Percentiles rank a stretch among this genome's conserved stretches.
Conservation (phyloP, 2,113 vertebrate species). For the Hucho hucho region DNA sequence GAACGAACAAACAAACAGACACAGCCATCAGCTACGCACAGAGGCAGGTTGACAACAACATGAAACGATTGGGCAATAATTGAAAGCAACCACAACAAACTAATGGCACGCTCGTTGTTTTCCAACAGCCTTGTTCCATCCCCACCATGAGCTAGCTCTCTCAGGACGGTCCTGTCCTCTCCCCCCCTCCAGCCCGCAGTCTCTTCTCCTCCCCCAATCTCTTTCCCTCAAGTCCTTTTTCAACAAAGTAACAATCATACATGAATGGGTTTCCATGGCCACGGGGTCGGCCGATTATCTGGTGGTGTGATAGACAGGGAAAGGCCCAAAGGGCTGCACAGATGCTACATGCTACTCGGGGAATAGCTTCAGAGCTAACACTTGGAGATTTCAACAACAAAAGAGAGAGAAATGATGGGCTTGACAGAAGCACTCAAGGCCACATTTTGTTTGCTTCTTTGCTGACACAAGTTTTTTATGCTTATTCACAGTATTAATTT, state of each 20-base stretch:
- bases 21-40: not conserved
- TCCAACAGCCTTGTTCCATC: conserved; percentile 25
- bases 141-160: conserved; percentile 28
- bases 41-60: not conserved
- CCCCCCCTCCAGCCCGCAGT: conserved; percentile 24
- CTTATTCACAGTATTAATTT: not conserved
- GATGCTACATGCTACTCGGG: conserved; percentile 63
- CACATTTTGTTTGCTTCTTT: no score
- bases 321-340: conserved; percentile 57
- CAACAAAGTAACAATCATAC: conserved; percentile 72
- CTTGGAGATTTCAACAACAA: conserved; percentile 37
- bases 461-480: no score
- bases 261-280: conserved; percentile 70
- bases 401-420: conserved; percentile 27
- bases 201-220: not conserved
- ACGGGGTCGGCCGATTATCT: conserved; percentile 60
- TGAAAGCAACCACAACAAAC: no score
- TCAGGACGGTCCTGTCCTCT: conserved; percentile 30
- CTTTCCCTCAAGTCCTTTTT: conserved; percentile 57
- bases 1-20: no score
- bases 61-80: not conserved
- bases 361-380: conserved; percentile 36
- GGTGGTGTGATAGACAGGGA: conserved; percentile 58
- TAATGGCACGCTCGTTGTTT: no score
- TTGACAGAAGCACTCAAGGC: conserved; percentile 61